Percentiles rank a stretch among this genome's conserved stretches.
Conservation (phyloP, 1,140 invertebrate genomes). For the Probaryconus sp. region DNA sequence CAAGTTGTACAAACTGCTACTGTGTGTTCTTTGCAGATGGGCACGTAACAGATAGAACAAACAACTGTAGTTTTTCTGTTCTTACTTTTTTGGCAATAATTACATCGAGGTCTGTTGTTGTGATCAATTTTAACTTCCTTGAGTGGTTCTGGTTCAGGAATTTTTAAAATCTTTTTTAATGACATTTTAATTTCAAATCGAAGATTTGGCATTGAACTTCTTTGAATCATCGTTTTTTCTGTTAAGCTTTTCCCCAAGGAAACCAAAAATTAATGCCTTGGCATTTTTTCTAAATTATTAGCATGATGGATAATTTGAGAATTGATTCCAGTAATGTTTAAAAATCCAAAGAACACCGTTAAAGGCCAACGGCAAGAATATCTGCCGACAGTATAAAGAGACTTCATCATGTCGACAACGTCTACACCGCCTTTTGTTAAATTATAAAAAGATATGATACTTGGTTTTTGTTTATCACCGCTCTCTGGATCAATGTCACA, state of each 20-base stretch:
- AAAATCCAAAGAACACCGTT: slow-evolving; percentile 62
- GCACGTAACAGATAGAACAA: too few species aligned
- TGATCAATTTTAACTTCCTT: slow-evolving; percentile 26
- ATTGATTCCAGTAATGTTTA: slow-evolving; percentile 65
- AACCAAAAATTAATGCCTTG: slow-evolving; percentile 26
- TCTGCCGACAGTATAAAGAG: slow-evolving; percentile 63
- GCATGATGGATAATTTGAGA: slow-evolving; percentile 31
- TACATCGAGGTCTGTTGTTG: slow-evolving; percentile 22
- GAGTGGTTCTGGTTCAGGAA: slow-evolving; percentile 28
- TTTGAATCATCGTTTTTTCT: slow-evolving; percentile 14
- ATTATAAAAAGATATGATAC: slow-evolving; percentile 68
- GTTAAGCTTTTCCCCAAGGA: slow-evolving; percentile 27
- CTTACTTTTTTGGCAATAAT: slow-evolving; percentile 34
- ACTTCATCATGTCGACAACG: slow-evolving; percentile 64
- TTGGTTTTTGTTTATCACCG: slow-evolving; percentile 59
- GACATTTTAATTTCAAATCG: too few species aligned
- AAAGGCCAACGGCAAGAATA: slow-evolving; percentile 66
- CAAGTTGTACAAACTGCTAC: too few species aligned
- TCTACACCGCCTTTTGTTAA: slow-evolving; percentile 66
- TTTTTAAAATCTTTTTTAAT: slow-evolving; percentile 25
- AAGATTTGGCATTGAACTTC: slow-evolving; percentile 5
- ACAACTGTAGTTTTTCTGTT: slow-evolving; percentile 41
- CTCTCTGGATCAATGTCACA: neutral
- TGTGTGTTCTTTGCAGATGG: too few species aligned
- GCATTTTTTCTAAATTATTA: slow-evolving; percentile 8